Evolutionary conservation across 1,140 invertebrate species (phyloP), one percentile per base, ranked within the genome.

Genomic region (Microplitis mediator): DNA sequence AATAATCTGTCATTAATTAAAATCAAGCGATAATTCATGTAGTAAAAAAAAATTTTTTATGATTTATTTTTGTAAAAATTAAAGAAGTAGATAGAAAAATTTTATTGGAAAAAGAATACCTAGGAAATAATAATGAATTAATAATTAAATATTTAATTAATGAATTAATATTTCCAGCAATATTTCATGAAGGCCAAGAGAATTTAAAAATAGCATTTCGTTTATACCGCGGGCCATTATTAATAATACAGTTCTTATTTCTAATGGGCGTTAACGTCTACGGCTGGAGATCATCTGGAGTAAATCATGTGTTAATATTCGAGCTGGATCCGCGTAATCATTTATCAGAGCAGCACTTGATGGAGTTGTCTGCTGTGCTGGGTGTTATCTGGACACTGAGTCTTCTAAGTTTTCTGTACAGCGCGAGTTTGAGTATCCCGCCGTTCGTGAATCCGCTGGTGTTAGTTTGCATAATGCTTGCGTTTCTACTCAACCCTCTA

Each of bases 271-370:
- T 99, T 13, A 99, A 99, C 83, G 97, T 96, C 14, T 98, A 99
- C 85, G 97, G 97, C n/a, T 99, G 98, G 98, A 89, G 97, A 76
- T 96, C 95, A 4, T 98, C 97, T 0, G 98, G 98, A 9, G 98
- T 99, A 4, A 99, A 99, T 89, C 98, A 99, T 85, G 98, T 99
- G 0, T 90, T 99, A 0, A 99, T 99, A 77, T 99, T 99, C 84
- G 98, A 99, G 85, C 88, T 99, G 61, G 97, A 99, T 88, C 98
- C 98, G 0, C 88, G 98, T 67, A 97, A 99, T 87, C 98, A 99
- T 89, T 87, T 96, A 0, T 94, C 97, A 0, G 97, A 99, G 81
- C 97, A 99, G 81, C 95, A 99, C 87, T 88, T 99, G 2, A 97
- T 99, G 91, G 98, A 99, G 88, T 85, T 99, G 75, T 95, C 97